These are phyloP conservation scores for Coptodon bakossiorum DNA, from an alignment of 2,113 vertebrate species.

Conservation along the genomic window DNA sequence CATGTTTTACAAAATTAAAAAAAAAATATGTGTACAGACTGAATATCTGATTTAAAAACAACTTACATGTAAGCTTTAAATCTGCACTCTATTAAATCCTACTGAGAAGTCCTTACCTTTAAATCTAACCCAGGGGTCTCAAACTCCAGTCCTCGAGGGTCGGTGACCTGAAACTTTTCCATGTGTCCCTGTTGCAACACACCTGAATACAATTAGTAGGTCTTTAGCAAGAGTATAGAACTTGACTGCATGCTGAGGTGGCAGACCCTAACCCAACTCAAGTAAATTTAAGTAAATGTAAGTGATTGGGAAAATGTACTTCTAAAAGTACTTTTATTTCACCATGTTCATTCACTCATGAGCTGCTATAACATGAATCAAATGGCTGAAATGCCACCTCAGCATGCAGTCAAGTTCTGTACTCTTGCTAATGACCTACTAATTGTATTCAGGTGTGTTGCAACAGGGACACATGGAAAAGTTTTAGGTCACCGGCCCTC, in stretches of 20 bases:
- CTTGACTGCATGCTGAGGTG: neutral
- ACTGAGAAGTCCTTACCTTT: neutral
- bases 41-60: neutral
- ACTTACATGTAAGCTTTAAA: neutral
- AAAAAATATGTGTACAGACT: neutral
- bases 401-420: neutral
- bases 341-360: neutral
- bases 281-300: neutral
- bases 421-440: neutral
- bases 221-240: neutral
- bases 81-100: neutral
- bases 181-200: neutral
- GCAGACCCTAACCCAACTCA: neutral
- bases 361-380: neutral
- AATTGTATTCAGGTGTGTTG: neutral
- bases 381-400: neutral
- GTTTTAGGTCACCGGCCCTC: rapidly evolving
- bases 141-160: neutral
- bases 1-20: neutral
- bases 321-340: neutral
- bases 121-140: neutral
- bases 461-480: neutral
- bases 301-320: neutral
- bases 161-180: neutral
- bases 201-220: neutral